These are phyloP conservation scores for Cerceris ruficornis DNA, from an alignment of 2,888 invertebrate species.

Conservation along the genomic window DNA sequence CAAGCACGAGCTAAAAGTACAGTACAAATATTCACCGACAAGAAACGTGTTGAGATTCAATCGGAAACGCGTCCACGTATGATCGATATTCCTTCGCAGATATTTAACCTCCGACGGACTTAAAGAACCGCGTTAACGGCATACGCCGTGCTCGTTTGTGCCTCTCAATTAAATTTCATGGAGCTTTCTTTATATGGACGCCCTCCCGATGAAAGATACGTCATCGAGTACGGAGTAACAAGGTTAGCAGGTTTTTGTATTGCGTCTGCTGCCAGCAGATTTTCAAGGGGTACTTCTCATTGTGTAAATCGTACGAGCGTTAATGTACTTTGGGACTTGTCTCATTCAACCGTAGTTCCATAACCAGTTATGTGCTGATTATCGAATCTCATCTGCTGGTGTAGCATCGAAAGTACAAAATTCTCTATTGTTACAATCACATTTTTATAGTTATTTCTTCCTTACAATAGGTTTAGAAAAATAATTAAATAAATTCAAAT, in stretches of 20 bases:
- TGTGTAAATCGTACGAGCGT: background rate
- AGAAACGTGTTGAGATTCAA: background rate
- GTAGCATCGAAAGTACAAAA: too few species aligned
- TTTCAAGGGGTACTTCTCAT: background rate
- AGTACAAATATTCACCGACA: background rate
- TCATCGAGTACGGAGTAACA: constrained; percentile 26
- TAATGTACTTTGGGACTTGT: background rate
- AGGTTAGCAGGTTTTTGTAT: constrained; percentile 40
- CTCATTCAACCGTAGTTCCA: background rate
- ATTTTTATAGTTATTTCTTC: too few species aligned
- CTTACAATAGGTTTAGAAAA: too few species aligned
- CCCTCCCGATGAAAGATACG: constrained; percentile 17
- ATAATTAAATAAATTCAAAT: too few species aligned
- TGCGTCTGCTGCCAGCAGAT: background rate
- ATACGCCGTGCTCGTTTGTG: constrained; percentile 12
- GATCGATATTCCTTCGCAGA: too few species aligned
- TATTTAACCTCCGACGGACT: constrained; percentile 4
- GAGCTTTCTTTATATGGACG: constrained; percentile 9
- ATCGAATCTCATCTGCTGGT: too few species aligned
- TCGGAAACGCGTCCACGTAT: too few species aligned
- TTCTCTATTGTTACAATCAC: too few species aligned
- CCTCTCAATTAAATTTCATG: constrained; percentile 29
- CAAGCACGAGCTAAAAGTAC: background rate
- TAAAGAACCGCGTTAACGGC: constrained; percentile 20
- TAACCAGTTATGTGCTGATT: background rate